Evolutionary conservation across 2,888 invertebrate species (phyloP).

Genomic region (Drosophila lacicola): DNA sequence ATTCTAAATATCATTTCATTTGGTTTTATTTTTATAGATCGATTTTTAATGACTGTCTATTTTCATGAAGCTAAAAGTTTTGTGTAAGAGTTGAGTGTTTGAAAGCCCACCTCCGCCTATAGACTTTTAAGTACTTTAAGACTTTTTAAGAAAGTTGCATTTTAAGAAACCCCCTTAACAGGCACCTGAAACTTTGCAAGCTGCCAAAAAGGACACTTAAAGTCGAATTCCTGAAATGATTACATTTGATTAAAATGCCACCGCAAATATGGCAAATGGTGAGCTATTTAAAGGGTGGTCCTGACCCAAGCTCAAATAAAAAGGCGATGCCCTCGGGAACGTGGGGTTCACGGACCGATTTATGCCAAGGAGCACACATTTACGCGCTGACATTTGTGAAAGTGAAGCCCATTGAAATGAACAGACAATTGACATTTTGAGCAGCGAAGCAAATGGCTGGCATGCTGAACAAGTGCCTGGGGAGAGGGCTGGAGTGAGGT

Average conservation of each 20-base stretch:
- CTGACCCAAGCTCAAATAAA: conserved; percentile 30
- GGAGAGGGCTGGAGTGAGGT: background rate
- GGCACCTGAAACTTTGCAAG: conserved; percentile 14
- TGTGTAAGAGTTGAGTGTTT: background rate
- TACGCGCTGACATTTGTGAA: conserved; percentile 65
- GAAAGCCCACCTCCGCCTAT: background rate
- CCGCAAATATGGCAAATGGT: conserved; percentile 46
- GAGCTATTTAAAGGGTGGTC: conserved; percentile 47
- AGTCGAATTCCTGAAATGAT: conserved; percentile 18
- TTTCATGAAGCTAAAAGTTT: background rate
- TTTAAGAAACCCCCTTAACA: background rate
- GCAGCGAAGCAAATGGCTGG: conserved; percentile 37
- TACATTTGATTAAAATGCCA: conserved; percentile 39
- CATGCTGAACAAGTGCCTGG: conserved; percentile 41
- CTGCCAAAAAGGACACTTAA: conserved; percentile 10
- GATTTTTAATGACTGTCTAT: background rate
- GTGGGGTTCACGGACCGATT: conserved; percentile 27
- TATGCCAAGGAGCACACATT: conserved; percentile 28
- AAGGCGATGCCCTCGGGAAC: conserved; percentile 1
- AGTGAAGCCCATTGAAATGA: conserved; percentile 56
- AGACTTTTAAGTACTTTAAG: background rate
- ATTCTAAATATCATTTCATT: background rate
- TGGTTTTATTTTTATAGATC: conserved; percentile 1
- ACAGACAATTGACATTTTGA: conserved; percentile 74
- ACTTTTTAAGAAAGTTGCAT: background rate